These are phyloP conservation scores for Stegodyphus dumicola DNA, from an alignment of 1,140 invertebrate genomes.

Conservation along the genomic window DNA sequence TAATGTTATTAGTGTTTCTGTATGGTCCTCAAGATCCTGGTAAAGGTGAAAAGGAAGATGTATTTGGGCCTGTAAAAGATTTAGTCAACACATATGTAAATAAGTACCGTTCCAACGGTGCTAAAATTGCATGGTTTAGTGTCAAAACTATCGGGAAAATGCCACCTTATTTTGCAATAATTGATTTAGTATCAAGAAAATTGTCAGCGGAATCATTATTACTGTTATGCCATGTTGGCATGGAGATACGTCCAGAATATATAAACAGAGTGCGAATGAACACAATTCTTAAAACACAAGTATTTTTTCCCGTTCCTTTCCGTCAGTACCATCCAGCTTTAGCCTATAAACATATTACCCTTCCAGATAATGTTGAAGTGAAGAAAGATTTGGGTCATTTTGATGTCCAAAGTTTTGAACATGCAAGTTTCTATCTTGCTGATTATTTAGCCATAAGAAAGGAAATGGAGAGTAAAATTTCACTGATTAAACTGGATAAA, in stretches of 20 bases:
- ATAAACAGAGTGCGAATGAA: slow-evolving; percentile 87
- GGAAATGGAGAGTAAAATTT: slow-evolving; percentile 72
- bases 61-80: slow-evolving; percentile 76
- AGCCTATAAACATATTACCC: slow-evolving; percentile 70
- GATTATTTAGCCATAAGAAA: slow-evolving; percentile 82
- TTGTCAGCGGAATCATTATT: slow-evolving; percentile 78
- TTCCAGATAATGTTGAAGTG: slow-evolving; percentile 76
- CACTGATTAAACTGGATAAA: slow-evolving; percentile 74
- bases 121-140: slow-evolving; percentile 77
- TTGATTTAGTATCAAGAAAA: slow-evolving; percentile 79
- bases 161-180: slow-evolving; percentile 74
- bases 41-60: slow-evolving; percentile 64
- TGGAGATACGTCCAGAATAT: slow-evolving; percentile 81
- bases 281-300: slow-evolving; percentile 82
- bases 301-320: slow-evolving; percentile 86
- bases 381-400: slow-evolving; percentile 85
- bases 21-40: slow-evolving; percentile 64
- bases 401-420: slow-evolving; percentile 77
- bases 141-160: slow-evolving; percentile 68
- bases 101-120: slow-evolving; percentile 77
- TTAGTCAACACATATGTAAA: slow-evolving; percentile 74
- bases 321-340: slow-evolving; percentile 69
- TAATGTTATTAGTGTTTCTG: slow-evolving; percentile 75
- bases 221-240: slow-evolving; percentile 75
- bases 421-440: slow-evolving; percentile 82